Percentiles rank a stretch among this genome's conserved stretches.
Conservation (phyloP, 2,113 vertebrate species). For the Zingel zingel region DNA sequence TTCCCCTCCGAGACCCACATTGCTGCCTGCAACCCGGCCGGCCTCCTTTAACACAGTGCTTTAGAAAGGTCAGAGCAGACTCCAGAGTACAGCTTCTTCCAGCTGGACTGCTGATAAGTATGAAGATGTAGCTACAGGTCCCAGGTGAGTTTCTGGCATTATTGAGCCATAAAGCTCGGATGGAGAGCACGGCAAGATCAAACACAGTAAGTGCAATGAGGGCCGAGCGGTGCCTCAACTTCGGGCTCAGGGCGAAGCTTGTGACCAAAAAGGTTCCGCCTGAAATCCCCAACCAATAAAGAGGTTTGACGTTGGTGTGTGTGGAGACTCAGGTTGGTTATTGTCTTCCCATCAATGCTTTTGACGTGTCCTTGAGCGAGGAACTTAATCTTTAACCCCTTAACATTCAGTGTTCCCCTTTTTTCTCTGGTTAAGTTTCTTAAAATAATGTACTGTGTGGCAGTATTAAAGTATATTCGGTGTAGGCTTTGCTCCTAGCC, state of each 20-base stretch:
- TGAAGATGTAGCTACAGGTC: conserved; percentile 34
- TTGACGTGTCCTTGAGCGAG: not conserved
- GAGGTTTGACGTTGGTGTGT: not conserved
- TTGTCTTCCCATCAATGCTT: not conserved
- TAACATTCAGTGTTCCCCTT: not conserved
- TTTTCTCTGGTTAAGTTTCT: not conserved
- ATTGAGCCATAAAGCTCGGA: conserved; percentile 38
- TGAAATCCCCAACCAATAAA: conserved; percentile 50
- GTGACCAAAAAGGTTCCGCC: conserved; percentile 18
- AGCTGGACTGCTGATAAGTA: conserved; percentile 41
- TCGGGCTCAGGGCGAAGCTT: not conserved
- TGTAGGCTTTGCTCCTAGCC: not conserved
- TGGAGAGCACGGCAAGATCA: conserved; percentile 40
- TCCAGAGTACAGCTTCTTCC: conserved; percentile 7
- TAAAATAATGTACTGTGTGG: not conserved
- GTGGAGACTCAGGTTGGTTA: not conserved
- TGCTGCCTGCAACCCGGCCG: conserved; percentile 52
- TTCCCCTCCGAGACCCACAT: conserved; percentile 51
- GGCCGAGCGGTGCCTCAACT: not conserved
- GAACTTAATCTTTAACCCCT: not conserved
- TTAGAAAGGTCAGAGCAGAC: conserved; percentile 72
- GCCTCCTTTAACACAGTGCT: conserved; percentile 56
- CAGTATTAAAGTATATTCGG: not conserved
- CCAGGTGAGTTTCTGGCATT: conserved; percentile 33
- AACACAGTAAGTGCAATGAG: conserved; percentile 17